Evolutionary conservation across 1,140 invertebrate species (phyloP), one percentile per base, ranked within the genome.

Genomic region (Zaprionus davidi): DNA sequence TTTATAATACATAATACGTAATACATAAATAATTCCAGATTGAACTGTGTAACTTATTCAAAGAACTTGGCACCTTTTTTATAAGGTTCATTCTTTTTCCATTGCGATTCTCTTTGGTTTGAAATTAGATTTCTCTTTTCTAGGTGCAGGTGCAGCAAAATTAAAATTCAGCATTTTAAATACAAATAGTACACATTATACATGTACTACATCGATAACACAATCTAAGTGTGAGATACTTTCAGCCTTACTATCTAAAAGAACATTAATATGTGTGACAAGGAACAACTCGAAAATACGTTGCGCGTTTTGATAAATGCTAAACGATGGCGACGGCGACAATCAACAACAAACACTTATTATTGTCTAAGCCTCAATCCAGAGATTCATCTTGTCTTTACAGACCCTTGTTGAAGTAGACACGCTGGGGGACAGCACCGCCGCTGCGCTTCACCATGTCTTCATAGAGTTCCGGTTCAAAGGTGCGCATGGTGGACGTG

Each of bases 331-430:
- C 38, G 5, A 41, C 15, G 38, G n/a, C 6, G 38, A 41, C 46
- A 62, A 79, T 38, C 44, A 59, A 71, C 71, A 71, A 53, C 41
- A 58, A 75, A 58, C 46, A 75, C 20, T 26, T 5, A 69, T 84
- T 88, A 88, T 88, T 88, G 84, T 90, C 85, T 62, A 73, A 51
- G 34, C 26, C 24, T 22, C 38, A 11, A 46, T 13, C 15, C 17
- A 22, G 15, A 9, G 20, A 24, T 26, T 22, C 17, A 22, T 59
- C 34, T 22, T 4, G 1, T 2, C 15, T 76, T 95, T 96, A 97
- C 79, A 97, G 93, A 38, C 96, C 96, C 93, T 97, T 97, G 92
- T 97, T 97, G 90, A 97, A 97, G 91, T 96, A 97, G 0, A 97
- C 94, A 70, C 95, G 94, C 73, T 94, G 90, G 0, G 96, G 96